Percentiles rank a stretch among this genome's conserved stretches.
phyloP scores from a whole-genome alignment of 2,113 vertebrate species.

The Peromyscus californicus region DNA sequence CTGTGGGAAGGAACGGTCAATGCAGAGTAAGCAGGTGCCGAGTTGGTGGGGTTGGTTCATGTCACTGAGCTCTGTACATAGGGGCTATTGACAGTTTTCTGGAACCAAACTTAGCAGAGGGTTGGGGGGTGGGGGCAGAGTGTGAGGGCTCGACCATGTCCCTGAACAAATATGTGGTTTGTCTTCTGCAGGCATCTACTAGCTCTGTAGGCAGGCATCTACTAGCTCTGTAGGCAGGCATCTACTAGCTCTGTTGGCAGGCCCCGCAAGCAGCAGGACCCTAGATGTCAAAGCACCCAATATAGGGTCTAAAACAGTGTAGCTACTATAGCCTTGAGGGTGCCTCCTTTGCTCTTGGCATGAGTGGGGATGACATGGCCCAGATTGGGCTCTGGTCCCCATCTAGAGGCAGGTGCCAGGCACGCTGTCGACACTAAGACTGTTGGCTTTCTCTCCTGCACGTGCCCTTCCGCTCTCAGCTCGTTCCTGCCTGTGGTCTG shows the following conservation, averaged over 20 bases:
- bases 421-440: not conserved
- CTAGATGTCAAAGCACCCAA: not conserved
- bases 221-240: not conserved
- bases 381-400: not conserved
- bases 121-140: too few species aligned
- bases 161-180: not conserved
- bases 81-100: not conserved
- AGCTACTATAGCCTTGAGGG: not conserved
- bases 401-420: not conserved
- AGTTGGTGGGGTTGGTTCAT: not conserved
- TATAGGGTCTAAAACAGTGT: not conserved
- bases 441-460: not conserved
- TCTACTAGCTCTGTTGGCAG: not conserved
- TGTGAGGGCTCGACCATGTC: accelerated
- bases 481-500: not conserved
- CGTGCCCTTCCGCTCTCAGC: too few species aligned
- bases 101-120: not conserved
- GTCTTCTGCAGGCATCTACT: not conserved
- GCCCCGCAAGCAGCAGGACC: not conserved
- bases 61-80: not conserved
- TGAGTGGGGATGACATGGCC: not conserved
- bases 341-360: not conserved
- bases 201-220: too few species aligned
- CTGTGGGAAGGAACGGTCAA: not conserved
- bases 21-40: not conserved